These are phyloP conservation scores for Urocyon cinereoargenteus DNA, from an alignment of 2,797 vertebrate species.

Conservation along the genomic window DNA sequence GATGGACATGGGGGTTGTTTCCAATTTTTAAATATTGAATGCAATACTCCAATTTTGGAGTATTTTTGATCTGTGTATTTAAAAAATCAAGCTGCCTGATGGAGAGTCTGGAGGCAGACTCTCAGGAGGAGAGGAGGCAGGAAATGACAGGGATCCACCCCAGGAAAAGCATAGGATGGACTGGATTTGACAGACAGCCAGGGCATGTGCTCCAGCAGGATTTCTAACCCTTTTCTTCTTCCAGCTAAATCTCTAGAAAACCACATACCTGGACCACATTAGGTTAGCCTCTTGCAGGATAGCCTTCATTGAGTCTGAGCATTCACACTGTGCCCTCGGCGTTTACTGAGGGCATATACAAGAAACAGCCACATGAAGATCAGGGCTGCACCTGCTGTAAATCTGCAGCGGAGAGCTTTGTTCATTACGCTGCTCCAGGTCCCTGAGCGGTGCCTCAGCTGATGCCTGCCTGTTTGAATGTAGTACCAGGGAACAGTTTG, in stretches of 20 bases:
- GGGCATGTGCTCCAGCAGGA: not conserved
- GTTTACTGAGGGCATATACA: slow-evolving; percentile 70
- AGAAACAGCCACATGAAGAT: slow-evolving; percentile 53
- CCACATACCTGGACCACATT: not conserved
- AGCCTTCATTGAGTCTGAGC: slow-evolving; percentile 50
- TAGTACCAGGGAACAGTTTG: not conserved
- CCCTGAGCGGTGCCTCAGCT: not conserved
- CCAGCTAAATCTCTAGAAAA: slow-evolving; percentile 50
- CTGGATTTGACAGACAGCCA: not conserved
- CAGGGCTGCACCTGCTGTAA: slow-evolving; percentile 27
- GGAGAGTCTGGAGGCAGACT: not conserved
- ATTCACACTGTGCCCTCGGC: slow-evolving; percentile 42
- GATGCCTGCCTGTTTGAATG: slow-evolving; percentile 25
- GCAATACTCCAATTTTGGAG: too few species aligned
- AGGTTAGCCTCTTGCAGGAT: not conserved
- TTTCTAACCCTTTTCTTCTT: slow-evolving; percentile 47
- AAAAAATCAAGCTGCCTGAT: not conserved
- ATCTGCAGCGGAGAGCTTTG: slow-evolving; percentile 28
- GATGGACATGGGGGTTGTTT: too few species aligned
- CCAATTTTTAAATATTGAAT: too few species aligned
- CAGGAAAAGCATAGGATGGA: not conserved
- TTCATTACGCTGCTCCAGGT: not conserved
- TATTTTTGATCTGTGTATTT: not conserved
- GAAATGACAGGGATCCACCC: not conserved
- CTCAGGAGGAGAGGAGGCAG: not conserved